Conservation (phyloP, 2,113 vertebrate genomes). For the Porphyrio hochstetteri region DNA sequence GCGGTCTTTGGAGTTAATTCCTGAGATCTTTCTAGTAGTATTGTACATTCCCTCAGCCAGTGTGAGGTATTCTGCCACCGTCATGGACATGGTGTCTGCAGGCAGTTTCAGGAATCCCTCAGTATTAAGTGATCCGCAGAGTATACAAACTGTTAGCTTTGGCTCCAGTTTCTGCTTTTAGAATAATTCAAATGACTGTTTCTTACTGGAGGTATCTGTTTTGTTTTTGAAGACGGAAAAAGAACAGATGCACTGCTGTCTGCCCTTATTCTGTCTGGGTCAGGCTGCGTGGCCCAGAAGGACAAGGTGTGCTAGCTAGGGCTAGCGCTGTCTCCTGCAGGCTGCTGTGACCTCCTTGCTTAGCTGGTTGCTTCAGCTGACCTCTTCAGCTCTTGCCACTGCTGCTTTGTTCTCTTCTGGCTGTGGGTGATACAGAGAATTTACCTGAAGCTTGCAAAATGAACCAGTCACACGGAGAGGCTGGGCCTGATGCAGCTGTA, state of each 20-base stretch:
- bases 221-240: not conserved
- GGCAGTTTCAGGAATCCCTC: not conserved
- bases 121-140: not conserved
- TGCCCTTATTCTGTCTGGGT: not conserved
- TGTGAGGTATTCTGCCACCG: not conserved
- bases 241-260: not conserved
- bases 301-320: not conserved
- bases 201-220: not conserved
- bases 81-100: not conserved
- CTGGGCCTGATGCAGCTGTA: not conserved
- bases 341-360: rapidly evolving
- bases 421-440: not conserved
- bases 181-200: not conserved
- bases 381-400: rapidly evolving
- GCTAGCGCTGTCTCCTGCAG: rapidly evolving
- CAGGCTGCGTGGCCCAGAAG: not conserved
- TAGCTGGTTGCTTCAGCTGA: not conserved
- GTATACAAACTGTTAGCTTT: not conserved
- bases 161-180: conserved; percentile 5
- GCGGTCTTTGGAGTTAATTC: not conserved
- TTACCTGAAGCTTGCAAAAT: not conserved
- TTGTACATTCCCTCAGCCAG: not conserved
- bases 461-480: not conserved
- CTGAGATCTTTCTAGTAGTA: not conserved
- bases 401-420: not conserved